phyloP scores from a whole-genome alignment of 1,140 invertebrate species.

The Drosophila pruinosa region DNA sequence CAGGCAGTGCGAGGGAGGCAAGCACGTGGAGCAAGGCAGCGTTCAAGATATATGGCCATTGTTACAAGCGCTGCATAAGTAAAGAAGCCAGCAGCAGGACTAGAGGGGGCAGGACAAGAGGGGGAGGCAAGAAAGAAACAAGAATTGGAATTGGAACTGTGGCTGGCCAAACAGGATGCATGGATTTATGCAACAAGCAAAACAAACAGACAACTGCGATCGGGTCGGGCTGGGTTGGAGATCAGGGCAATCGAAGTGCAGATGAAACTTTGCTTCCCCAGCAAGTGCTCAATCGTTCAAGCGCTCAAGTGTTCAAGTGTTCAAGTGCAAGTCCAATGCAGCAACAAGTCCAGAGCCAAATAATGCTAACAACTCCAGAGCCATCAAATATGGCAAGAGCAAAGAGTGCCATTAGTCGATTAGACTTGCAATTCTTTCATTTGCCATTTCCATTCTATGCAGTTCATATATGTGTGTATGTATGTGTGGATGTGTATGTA shows the following conservation, averaged over 20 bases:
- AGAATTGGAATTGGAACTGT: too few relatives aligned
- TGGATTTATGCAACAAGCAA: background rate
- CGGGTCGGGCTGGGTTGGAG: too few relatives aligned
- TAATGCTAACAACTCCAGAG: background rate
- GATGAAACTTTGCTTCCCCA: background rate
- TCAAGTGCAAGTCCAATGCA: background rate
- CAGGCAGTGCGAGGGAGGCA: background rate
- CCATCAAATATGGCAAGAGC: background rate
- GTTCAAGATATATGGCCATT: slow-evolving; percentile 54
- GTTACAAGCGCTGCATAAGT: slow-evolving; percentile 41
- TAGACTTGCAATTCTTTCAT: background rate
- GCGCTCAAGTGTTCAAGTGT: background rate
- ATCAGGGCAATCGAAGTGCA: background rate
- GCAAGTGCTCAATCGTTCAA: too few relatives aligned
- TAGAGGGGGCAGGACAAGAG: background rate
- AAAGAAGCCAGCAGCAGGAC: background rate
- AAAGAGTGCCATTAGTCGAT: background rate
- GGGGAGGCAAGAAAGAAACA: background rate
- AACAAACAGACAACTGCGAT: background rate
- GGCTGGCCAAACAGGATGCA: background rate
- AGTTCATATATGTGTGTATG: too few relatives aligned
- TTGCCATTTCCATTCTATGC: too few relatives aligned
- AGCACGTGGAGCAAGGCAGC: background rate
- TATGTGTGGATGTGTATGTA: too few relatives aligned
- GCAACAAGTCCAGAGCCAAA: background rate